Evolutionary conservation across 2,113 vertebrate species (phyloP).

Genomic region (Gymnarchus niloticus): DNA sequence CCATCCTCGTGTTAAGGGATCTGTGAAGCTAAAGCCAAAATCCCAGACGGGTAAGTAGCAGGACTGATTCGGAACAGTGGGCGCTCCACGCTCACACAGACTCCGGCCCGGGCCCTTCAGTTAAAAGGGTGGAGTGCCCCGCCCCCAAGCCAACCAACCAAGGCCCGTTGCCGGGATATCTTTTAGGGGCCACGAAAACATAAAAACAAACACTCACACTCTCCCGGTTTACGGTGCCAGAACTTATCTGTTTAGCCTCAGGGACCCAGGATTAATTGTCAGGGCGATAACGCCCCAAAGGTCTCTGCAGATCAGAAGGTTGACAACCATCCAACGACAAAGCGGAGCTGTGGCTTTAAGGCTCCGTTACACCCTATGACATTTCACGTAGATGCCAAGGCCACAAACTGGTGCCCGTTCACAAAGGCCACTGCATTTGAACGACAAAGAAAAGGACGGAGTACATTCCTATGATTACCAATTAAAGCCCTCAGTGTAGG

Average conservation of each 20-base stretch:
- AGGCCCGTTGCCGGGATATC: slow-evolving; percentile 32
- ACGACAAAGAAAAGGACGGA: not conserved
- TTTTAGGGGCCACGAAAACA: slow-evolving; percentile 3
- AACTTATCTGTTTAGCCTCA: not conserved
- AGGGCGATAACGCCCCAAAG: not conserved
- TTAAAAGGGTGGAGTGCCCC: slow-evolving; percentile 11
- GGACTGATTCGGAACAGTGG: slow-evolving; percentile 30
- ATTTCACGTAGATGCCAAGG: not conserved
- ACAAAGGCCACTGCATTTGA: not conserved
- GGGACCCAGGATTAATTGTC: not conserved
- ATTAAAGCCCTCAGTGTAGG: not conserved
- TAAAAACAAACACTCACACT: slow-evolving; percentile 4
- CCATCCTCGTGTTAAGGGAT: not conserved
- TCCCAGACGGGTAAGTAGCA: slow-evolving; percentile 52
- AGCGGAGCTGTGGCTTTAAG: not conserved
- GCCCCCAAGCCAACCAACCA: not conserved
- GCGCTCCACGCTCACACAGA: slow-evolving; percentile 25
- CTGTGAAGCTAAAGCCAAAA: slow-evolving; percentile 25
- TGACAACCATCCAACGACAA: not conserved
- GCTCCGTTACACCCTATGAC: not conserved
- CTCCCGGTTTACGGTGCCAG: slow-evolving; percentile 19
- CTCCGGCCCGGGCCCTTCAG: slow-evolving; percentile 34
- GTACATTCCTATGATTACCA: not conserved
- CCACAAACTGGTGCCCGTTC: not conserved
- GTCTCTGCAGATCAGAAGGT: not conserved